A percentile compares a stretch with the other conserved stretches of the same genome.
Conservation (phyloP, 2,888 invertebrate species). For the Diogma glabrata region DNA sequence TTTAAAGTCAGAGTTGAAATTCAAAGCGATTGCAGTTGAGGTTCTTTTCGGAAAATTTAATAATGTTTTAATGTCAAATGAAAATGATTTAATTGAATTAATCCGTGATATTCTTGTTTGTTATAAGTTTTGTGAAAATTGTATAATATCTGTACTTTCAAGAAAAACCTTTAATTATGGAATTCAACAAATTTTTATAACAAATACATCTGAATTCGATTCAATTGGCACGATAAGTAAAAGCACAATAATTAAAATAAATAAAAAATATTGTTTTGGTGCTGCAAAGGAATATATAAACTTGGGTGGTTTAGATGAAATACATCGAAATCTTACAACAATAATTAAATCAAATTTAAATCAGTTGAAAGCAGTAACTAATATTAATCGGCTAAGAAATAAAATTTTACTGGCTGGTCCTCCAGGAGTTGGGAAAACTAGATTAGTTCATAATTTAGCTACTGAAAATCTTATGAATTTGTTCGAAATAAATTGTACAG, state of each 20-base stretch:
- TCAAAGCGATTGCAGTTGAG: constrained; percentile 14
- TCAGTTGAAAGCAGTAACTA: too few relatives aligned
- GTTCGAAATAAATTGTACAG: constrained; percentile 35
- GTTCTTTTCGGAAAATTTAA: constrained; percentile 15
- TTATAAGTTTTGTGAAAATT: constrained; percentile 21
- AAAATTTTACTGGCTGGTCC: constrained; percentile 35
- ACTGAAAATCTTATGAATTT: constrained; percentile 36
- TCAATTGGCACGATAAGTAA: constrained; percentile 20
- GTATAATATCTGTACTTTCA: constrained; percentile 20
- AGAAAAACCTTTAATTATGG: neutral
- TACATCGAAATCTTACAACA: constrained; percentile 24
- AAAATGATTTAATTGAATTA: constrained; percentile 14
- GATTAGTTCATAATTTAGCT: constrained; percentile 39
- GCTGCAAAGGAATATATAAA: constrained; percentile 13
- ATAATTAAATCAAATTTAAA: constrained; percentile 17
- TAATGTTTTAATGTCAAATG: constrained; percentile 11
- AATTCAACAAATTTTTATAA: constrained; percentile 6
- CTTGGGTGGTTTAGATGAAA: constrained; percentile 23
- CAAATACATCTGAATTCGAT: constrained; percentile 19
- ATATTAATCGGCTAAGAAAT: neutral
- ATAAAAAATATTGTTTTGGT: constrained; percentile 20
- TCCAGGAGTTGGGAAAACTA: constrained; percentile 46
- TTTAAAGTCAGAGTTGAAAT: too few relatives aligned
- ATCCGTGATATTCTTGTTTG: constrained; percentile 23
- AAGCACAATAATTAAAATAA: constrained; percentile 22